Conservation (phyloP, 1,140 invertebrate genomes). For the Drosophila sp. region DNA sequence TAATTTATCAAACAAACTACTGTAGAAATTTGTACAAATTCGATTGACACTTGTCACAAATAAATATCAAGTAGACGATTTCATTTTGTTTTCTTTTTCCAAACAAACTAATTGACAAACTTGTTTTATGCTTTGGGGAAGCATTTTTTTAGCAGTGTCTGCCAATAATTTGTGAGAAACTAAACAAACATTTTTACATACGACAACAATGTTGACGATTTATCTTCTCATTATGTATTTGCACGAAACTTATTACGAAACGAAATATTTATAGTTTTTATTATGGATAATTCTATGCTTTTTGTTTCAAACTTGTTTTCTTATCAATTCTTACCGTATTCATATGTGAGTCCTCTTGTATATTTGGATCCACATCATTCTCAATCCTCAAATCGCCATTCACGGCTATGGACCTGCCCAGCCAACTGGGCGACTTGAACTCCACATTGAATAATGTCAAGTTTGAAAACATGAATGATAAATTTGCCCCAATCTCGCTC, state of each 20-base stretch:
- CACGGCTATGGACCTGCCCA: constrained; percentile 33
- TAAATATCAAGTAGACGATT: neutral
- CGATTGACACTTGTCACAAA: neutral
- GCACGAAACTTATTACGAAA: no score
- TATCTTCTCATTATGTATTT: no score
- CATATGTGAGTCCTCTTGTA: constrained; percentile 65
- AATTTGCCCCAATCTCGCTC: constrained; percentile 21
- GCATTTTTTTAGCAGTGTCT: no score
- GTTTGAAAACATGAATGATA: constrained; percentile 56
- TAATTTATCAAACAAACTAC: no score
- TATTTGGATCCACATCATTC: constrained; percentile 62
- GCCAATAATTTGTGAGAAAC: no score
- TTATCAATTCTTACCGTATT: constrained; percentile 53
- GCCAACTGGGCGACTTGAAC: constrained; percentile 44
- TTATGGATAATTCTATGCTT: no score
- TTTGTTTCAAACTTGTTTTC: neutral
- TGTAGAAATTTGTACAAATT: neutral
- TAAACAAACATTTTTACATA: no score
- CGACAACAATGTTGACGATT: no score
- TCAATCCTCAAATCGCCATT: constrained; percentile 41
- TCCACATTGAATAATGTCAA: constrained; percentile 66
- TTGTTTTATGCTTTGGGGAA: neutral
- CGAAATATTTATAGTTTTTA: neutral
- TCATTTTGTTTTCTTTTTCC: neutral
- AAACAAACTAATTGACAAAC: neutral